Percentiles rank a stretch among this genome's conserved stretches.
phyloP scores from a whole-genome alignment of 2,888 invertebrate genomes.

The Trichogramma evanescens region DNA sequence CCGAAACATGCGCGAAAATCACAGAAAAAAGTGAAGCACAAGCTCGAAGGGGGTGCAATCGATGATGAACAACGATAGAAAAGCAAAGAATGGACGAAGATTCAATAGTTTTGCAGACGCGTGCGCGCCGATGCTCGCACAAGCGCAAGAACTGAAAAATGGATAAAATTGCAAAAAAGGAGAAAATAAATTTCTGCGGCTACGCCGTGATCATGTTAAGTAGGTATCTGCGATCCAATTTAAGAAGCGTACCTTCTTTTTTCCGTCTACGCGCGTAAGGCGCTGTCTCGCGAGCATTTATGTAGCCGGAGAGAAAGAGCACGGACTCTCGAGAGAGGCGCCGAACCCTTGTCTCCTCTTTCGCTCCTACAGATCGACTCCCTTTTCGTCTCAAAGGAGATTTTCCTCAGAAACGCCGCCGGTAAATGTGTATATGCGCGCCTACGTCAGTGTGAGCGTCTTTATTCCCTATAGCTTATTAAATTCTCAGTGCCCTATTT shows the following conservation, averaged over 20 bases:
- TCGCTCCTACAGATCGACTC: conserved; percentile 6
- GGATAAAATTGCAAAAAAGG: conserved; percentile 19
- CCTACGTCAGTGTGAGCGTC: too few species aligned
- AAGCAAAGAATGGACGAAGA: too few species aligned
- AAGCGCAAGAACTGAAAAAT: neutral
- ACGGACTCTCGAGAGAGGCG: neutral
- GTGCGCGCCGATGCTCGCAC: neutral
- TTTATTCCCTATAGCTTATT: conserved; percentile 5
- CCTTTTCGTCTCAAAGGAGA: conserved; percentile 25
- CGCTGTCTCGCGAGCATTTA: conserved; percentile 11
- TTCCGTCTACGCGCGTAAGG: conserved; percentile 12
- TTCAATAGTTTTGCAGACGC: too few species aligned
- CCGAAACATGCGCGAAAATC: too few species aligned
- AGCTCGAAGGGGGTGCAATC: too few species aligned
- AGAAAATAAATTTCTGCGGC: conserved; percentile 23
- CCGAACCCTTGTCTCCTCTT: neutral
- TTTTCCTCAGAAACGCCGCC: conserved; percentile 9
- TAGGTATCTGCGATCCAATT: conserved; percentile 34
- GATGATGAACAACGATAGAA: too few species aligned
- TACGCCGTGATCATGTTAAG: conserved; percentile 27
- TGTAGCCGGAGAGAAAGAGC: conserved; percentile 3
- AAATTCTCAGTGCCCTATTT: conserved; percentile 7
- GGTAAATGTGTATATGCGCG: too few species aligned
- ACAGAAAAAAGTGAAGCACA: too few species aligned
- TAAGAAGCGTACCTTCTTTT: conserved; percentile 27